Conservation (phyloP, 2,888 invertebrate genomes). For the Phymatocera aterrima region DNA sequence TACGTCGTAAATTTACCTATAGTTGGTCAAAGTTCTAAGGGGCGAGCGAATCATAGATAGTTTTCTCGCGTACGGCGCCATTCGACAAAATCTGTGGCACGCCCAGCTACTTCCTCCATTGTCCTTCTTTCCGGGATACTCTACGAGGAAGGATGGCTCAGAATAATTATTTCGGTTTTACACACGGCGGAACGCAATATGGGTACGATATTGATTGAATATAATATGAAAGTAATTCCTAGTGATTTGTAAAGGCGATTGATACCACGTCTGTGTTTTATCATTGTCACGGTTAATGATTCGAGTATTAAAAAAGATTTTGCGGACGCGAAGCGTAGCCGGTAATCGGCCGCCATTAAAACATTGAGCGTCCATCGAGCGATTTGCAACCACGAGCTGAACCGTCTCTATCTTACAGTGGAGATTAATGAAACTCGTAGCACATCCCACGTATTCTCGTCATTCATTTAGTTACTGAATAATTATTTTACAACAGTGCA, state of each 20-base stretch:
- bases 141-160: slow-evolving; percentile 82
- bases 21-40: slow-evolving; percentile 49
- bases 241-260: background rate
- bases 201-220: slow-evolving; percentile 79
- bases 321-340: slow-evolving; percentile 26
- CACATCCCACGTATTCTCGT: background rate
- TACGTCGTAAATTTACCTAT: background rate
- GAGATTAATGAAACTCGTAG: background rate
- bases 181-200: slow-evolving; percentile 95
- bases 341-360: slow-evolving; percentile 35
- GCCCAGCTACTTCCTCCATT: slow-evolving; percentile 71
- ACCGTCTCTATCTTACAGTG: background rate
- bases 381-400: background rate
- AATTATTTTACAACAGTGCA: slow-evolving; percentile 71
- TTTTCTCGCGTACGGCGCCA: slow-evolving; percentile 58
- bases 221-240: slow-evolving; percentile 22
- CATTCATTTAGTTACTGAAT: slow-evolving; percentile 6
- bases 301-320: background rate
- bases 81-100: slow-evolving; percentile 67
- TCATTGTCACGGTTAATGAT: background rate
- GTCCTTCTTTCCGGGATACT: slow-evolving; percentile 73
- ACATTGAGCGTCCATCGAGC: slow-evolving; percentile 38
- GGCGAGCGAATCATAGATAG: slow-evolving; percentile 59
- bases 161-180: slow-evolving; percentile 97
- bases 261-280: background rate